phyloP scores from a whole-genome alignment of 2,888 invertebrate species.

The Limnephilus rhombicus region DNA sequence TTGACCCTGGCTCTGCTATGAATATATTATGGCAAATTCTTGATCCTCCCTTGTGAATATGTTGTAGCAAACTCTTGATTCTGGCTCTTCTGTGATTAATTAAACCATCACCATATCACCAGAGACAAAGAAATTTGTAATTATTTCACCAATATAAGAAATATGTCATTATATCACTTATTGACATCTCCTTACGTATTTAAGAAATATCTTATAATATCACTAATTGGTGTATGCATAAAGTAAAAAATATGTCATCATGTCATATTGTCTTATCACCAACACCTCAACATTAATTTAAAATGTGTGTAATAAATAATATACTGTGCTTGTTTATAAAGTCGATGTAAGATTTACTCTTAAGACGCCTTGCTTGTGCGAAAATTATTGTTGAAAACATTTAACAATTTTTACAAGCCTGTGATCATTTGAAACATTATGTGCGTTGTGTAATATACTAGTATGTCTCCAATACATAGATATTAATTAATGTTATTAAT shows the following conservation, averaged over 20 bases:
- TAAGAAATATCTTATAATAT: not conserved
- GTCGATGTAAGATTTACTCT: slow-evolving; percentile 6
- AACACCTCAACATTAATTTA: not conserved
- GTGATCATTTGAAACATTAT: slow-evolving; percentile 37
- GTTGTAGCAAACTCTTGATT: too few species aligned
- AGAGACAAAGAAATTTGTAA: not conserved
- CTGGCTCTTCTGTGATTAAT: too few species aligned
- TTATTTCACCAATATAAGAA: not conserved
- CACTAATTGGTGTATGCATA: not conserved
- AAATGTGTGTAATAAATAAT: slow-evolving; percentile 19
- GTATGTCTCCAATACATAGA: not conserved
- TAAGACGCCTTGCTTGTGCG: slow-evolving; percentile 31
- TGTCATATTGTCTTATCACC: not conserved
- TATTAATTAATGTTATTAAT: not conserved
- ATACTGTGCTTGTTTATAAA: slow-evolving; percentile 1
- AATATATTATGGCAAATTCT: too few species aligned
- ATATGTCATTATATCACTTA: not conserved
- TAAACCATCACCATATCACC: not conserved
- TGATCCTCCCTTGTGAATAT: too few species aligned
- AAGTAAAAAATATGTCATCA: not conserved
- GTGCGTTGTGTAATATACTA: slow-evolving; percentile 20
- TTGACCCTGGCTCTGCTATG: too few species aligned
- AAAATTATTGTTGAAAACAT: slow-evolving; percentile 41
- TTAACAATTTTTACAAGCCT: slow-evolving; percentile 37
- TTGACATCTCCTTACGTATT: not conserved